Percentiles rank a stretch among this genome's conserved stretches.
Conservation (phyloP, 2,888 invertebrate species). For the Tridacna gigas region DNA sequence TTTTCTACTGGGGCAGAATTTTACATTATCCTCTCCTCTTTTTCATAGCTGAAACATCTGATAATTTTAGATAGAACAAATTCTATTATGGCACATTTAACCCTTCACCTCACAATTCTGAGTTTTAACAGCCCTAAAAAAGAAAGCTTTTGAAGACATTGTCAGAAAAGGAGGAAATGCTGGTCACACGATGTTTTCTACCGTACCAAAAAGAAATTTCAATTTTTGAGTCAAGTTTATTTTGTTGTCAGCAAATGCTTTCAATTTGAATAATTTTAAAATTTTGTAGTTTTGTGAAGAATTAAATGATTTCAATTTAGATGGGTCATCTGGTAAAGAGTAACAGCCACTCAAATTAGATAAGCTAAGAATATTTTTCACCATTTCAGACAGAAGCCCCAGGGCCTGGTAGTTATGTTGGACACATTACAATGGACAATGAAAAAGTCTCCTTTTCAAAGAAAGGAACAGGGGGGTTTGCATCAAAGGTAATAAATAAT, state of each 20-base stretch:
- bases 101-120: background rate
- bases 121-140: background rate
- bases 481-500: conserved; percentile 78
- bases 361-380: too few species aligned
- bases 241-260: too few species aligned
- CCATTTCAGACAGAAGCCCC: conserved; percentile 82
- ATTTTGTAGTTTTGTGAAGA: background rate
- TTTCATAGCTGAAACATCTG: too few species aligned
- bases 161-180: background rate
- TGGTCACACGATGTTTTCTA: background rate
- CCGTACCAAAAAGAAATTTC: background rate
- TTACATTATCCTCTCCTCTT: too few species aligned
- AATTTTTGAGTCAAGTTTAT: background rate
- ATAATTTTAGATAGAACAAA: too few species aligned
- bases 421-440: conserved; percentile 71
- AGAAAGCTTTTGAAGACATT: background rate
- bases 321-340: too few species aligned
- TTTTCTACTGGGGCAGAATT: too few species aligned
- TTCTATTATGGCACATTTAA: background rate
- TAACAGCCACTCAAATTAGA: too few species aligned
- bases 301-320: background rate
- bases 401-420: conserved; percentile 82
- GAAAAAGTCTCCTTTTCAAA: conserved; percentile 80
- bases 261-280: background rate
- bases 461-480: conserved; percentile 84